Conservation (phyloP, 2,797 vertebrate genomes). For the Macropus fuliginosus region DNA sequence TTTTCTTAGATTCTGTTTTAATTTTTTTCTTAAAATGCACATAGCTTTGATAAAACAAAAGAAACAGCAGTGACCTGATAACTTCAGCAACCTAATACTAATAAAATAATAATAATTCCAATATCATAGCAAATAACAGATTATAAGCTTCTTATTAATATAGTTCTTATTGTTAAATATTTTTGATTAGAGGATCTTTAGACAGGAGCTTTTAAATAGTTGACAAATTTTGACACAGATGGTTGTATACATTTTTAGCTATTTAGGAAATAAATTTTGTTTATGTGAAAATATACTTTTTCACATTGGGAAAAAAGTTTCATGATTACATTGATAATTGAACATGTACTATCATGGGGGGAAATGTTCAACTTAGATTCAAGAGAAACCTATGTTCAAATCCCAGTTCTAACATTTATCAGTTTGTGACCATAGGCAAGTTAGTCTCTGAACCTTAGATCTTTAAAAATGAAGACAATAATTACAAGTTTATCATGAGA, state of each 20-base stretch:
- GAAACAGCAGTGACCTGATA: background rate
- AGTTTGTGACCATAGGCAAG: background rate
- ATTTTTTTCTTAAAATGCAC: constrained; percentile 44
- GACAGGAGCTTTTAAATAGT: constrained; percentile 32
- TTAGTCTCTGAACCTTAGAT: background rate
- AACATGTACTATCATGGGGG: background rate
- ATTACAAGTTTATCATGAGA: background rate
- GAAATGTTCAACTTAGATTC: background rate
- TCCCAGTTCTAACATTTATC: background rate
- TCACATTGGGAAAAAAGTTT: background rate
- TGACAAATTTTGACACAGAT: constrained; percentile 18
- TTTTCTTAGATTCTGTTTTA: background rate
- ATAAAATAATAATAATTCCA: background rate
- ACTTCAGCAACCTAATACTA: constrained; percentile 10
- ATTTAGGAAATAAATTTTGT: background rate
- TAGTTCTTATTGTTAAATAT: background rate
- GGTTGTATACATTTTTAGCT: background rate
- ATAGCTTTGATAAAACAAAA: constrained; percentile 19
- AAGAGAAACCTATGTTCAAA: background rate
- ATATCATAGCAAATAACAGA: background rate
- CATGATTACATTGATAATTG: background rate
- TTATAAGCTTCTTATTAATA: background rate
- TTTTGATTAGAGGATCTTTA: constrained; percentile 5
- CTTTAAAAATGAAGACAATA: background rate
- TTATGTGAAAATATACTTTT: background rate